These are phyloP conservation scores for Cyclophora albipunctata DNA, from an alignment of 2,888 invertebrate genomes.

Conservation along the genomic window DNA sequence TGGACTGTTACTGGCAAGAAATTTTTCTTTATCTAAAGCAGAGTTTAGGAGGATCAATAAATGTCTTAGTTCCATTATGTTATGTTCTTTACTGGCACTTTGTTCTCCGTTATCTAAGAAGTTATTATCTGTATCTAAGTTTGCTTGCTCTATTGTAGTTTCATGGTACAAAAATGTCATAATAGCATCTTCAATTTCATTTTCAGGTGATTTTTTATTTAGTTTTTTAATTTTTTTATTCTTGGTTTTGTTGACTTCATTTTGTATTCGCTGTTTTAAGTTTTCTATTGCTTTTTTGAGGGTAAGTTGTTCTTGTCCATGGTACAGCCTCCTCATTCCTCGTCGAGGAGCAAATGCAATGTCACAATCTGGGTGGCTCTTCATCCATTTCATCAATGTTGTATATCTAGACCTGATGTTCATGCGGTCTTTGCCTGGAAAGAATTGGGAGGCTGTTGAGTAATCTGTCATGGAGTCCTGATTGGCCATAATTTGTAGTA, in stretches of 20 bases:
- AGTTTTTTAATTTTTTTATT: conserved; percentile 28
- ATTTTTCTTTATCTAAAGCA: conserved; percentile 31
- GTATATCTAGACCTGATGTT: conserved; percentile 77
- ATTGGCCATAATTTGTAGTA: conserved; percentile 72
- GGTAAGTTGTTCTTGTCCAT: conserved; percentile 37
- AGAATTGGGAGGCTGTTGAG: conserved; percentile 60
- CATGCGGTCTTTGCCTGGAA: conserved; percentile 73
- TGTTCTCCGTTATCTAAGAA: conserved; percentile 7
- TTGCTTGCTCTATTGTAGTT: conserved; percentile 18
- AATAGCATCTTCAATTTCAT: conserved; percentile 48
- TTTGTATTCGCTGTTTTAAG: conserved; percentile 45
- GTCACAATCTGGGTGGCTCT: conserved; percentile 55
- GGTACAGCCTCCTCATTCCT: conserved; percentile 38
- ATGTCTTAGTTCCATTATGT: conserved; percentile 40
- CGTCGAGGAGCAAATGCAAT: conserved; percentile 55
- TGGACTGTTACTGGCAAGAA: conserved; percentile 26
- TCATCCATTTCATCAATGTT: conserved; percentile 69
- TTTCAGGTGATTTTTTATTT: conserved; percentile 31
- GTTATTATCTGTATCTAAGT: background rate
- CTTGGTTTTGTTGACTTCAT: conserved; percentile 28
- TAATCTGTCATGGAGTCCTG: conserved; percentile 50
- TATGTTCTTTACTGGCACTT: conserved; percentile 8
- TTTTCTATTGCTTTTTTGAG: conserved; percentile 49
- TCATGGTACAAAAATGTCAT: conserved; percentile 39
- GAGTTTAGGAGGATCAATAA: conserved; percentile 42